Evolutionary conservation across 2,113 vertebrate genomes (phyloP).

Genomic region (Oxyruncus cristatus): DNA sequence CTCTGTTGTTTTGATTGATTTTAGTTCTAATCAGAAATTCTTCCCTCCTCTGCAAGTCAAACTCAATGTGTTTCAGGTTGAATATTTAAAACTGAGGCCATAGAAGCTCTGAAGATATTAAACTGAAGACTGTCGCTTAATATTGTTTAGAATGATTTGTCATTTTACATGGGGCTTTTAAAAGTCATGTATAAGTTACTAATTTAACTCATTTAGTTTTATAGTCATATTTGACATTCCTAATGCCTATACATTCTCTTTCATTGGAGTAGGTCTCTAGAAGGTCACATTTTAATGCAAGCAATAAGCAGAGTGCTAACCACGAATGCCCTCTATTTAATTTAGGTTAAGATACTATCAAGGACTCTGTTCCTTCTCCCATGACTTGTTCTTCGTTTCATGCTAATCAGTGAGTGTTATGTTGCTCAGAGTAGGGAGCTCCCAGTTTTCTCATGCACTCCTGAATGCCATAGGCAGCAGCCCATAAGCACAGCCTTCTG

Average conservation of each 20-base stretch:
- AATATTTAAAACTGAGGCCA: not conserved
- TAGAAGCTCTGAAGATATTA: not conserved
- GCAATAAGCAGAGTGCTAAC: not conserved
- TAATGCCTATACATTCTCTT: not conserved
- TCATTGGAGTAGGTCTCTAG: not conserved
- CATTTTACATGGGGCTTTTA: not conserved
- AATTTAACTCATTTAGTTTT: not conserved
- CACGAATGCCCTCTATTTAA: not conserved
- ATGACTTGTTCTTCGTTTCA: not conserved
- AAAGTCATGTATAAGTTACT: not conserved
- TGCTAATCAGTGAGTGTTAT: not conserved
- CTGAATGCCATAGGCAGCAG: not conserved
- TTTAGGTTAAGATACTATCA: not conserved
- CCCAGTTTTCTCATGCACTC: not conserved
- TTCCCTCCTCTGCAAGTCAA: not conserved
- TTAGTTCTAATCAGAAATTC: not conserved
- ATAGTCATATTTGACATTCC: not conserved
- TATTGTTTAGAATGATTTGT: not conserved
- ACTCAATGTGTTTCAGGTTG: not conserved
- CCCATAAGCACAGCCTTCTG: not conserved
- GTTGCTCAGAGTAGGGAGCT: not conserved
- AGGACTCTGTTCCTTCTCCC: not conserved
- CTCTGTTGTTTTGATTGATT: not conserved
- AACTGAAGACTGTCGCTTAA: not conserved
- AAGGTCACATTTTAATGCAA: not conserved